phyloP scores from a whole-genome alignment of 1,140 invertebrate species.

The Drosophila teissieri region DNA sequence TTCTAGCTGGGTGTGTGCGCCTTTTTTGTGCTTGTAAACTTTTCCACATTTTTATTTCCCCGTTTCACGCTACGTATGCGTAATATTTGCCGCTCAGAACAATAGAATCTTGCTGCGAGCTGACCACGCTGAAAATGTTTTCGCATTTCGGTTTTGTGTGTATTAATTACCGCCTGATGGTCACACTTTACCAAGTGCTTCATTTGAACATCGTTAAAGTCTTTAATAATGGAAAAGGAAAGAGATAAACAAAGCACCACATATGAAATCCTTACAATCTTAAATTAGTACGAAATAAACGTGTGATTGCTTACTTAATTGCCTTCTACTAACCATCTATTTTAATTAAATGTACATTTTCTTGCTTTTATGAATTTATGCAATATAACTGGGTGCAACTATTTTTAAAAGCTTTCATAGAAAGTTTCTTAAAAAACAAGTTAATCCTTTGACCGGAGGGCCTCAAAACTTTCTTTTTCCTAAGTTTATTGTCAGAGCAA shows the following conservation, averaged over 20 bases:
- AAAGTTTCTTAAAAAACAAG: background rate
- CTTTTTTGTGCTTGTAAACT: slow-evolving; percentile 33
- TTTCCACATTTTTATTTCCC: slow-evolving; percentile 47
- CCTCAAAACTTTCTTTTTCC: background rate
- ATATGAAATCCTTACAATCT: too few relatives aligned
- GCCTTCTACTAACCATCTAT: too few relatives aligned
- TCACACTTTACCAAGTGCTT: background rate
- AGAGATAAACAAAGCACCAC: too few relatives aligned
- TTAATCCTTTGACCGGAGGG: slow-evolving; percentile 15
- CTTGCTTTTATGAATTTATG: too few relatives aligned
- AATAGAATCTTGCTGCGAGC: slow-evolving; percentile 53
- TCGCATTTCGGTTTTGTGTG: slow-evolving; percentile 31
- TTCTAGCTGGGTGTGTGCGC: slow-evolving; percentile 16
- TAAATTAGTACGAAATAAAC: too few relatives aligned
- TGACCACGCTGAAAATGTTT: slow-evolving; percentile 42
- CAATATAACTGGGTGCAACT: too few relatives aligned
- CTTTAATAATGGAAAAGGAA: too few relatives aligned
- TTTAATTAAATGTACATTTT: too few relatives aligned
- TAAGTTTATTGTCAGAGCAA: slow-evolving; percentile 31
- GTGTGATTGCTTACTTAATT: too few relatives aligned
- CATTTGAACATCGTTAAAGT: background rate
- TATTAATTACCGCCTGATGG: slow-evolving; percentile 15
- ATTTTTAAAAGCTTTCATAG: background rate
- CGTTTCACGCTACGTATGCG: slow-evolving; percentile 56
- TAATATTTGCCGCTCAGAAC: slow-evolving; percentile 56